These are phyloP conservation scores for Cyclura pinguis DNA, from an alignment of 2,797 vertebrate species.

Conservation along the genomic window DNA sequence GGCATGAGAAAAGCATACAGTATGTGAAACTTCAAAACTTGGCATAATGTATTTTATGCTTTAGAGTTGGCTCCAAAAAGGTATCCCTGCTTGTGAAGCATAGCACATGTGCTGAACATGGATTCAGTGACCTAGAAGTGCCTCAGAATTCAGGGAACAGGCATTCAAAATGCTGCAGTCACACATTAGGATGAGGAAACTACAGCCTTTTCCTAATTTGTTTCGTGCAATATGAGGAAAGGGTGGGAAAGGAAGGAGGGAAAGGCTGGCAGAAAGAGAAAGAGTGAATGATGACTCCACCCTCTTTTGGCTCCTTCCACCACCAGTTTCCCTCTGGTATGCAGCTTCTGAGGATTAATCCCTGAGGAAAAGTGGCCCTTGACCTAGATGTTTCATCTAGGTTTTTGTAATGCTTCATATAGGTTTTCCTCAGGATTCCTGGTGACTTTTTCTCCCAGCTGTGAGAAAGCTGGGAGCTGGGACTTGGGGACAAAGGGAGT, in stretches of 20 bases:
- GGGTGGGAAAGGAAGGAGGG: not conserved
- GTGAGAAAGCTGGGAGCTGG: not conserved
- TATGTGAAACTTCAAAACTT: not conserved
- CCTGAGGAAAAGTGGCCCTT: not conserved
- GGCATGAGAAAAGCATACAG: too few relatives aligned
- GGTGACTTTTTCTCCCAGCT: not conserved
- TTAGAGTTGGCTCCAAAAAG: too few relatives aligned
- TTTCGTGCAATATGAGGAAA: not conserved
- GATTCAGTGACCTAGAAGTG: not conserved
- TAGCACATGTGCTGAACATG: not conserved
- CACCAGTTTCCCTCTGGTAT: not conserved
- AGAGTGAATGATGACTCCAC: not conserved
- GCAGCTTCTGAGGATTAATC: not conserved
- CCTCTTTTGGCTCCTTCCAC: not conserved
- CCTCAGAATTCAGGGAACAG: not conserved
- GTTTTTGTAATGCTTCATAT: not conserved
- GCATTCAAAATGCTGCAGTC: not conserved
- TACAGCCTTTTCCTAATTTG: not conserved
- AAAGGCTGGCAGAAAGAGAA: not conserved
- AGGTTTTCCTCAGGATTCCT: not conserved
- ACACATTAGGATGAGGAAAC: not conserved
- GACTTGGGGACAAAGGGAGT: too few relatives aligned
- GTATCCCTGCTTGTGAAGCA: not conserved
- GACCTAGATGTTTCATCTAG: too few relatives aligned
- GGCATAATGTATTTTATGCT: too few relatives aligned